Conservation (phyloP, 2,113 vertebrate genomes). For the Syrmaticus mikado region DNA sequence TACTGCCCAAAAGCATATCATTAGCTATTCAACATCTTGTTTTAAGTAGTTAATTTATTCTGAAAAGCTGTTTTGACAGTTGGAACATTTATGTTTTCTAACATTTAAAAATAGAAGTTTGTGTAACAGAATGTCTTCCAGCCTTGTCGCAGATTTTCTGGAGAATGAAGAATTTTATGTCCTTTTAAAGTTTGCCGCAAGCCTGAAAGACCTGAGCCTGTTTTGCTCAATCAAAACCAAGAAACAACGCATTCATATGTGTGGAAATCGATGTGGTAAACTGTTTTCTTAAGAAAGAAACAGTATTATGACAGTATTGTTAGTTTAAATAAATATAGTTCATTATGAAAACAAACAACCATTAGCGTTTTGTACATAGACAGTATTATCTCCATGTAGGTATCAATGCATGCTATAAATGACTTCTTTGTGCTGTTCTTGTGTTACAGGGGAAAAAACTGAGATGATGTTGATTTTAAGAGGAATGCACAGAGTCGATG, state of each 20-base stretch:
- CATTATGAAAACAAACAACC: neutral
- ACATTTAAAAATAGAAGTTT: constrained; percentile 14
- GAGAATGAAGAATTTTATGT: neutral
- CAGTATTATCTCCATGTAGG: neutral
- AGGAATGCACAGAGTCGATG: fast-evolving
- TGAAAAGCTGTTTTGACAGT: neutral
- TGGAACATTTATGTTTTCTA: constrained; percentile 18
- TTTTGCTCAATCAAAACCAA: neutral
- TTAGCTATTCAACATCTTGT: neutral
- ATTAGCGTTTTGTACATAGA: neutral
- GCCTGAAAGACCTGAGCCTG: neutral
- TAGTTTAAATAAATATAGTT: neutral
- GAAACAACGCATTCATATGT: neutral
- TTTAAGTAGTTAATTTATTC: neutral
- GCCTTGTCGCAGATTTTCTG: neutral
- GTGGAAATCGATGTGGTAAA: neutral
- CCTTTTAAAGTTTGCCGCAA: neutral
- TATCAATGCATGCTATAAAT: neutral
- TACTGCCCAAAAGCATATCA: neutral
- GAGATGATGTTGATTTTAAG: neutral
- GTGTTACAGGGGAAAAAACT: neutral
- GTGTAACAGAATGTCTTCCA: neutral
- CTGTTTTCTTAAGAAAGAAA: neutral
- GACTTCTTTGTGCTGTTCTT: neutral
- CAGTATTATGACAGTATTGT: neutral